Base-by-base conservation (phyloP, 2,113 vertebrate species). In the Phyllopteryx taeniolatus region DNA sequence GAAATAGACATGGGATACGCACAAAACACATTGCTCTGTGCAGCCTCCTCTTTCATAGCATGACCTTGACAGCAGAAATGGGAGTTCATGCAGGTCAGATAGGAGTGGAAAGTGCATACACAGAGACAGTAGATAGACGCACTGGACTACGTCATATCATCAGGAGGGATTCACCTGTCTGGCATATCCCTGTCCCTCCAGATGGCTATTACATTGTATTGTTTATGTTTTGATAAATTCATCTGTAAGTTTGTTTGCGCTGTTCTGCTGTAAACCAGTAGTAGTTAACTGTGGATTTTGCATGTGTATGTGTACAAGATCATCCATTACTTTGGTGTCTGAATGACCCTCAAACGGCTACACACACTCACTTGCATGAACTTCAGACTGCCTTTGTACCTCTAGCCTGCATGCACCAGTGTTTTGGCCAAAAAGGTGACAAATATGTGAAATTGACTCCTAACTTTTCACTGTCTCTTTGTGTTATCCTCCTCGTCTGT, bases 281-380 rank as follows among this genome's bases (percentile, higher is more conserved):
- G 56, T 69, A 75, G 33, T 77, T 78, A 70, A 70, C 44, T 74
- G 78, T 75, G 78, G 76, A 78, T 70, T 44, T 75, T 88, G 90
- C 92, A 91, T 91, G 89, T 83, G 95, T 95, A 96, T 97, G 95
- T 92, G 87, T 88, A 57, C 81, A 67, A 73, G 80, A 78, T 65
- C 86, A 86, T 85, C 80, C 67, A 79, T 90, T 77, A 80, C 78
- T 67, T 71, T 79, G 60, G 53, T 68, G 64, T 79, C 11, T 64
- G 69, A 69, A 31, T 42, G 78, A 81, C 82, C 74, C 68, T 68
- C 64, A 33, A 5, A 3, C 27, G 68, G 75, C 82, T 84, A 82
- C 72, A 53, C 56, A 79, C 85, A 94, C 94, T 98, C 97, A 98
- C 94, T 84, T 7, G 96, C 96, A 98, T 98, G 96, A 90, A 33